Evolutionary conservation across 30 jellyfish, hydroid and myxozoan species (phyloP).

Genomic region (Rhopilema esculentum): DNA sequence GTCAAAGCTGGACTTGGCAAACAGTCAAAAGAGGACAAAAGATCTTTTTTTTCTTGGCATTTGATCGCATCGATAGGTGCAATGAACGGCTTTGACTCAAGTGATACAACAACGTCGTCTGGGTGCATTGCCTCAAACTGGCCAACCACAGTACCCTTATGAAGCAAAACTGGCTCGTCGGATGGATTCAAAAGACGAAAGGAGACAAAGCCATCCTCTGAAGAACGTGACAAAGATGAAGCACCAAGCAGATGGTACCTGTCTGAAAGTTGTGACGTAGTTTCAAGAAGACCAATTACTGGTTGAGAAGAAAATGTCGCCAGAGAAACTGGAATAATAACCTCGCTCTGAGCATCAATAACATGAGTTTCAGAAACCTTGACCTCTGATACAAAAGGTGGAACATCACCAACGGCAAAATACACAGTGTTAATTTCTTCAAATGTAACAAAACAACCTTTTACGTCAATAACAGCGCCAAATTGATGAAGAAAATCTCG

Average conservation of each 20-base stretch:
- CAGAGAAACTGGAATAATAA: slow-evolving; percentile 17
- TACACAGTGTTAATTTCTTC: background rate
- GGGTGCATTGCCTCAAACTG: background rate
- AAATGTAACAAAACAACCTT: background rate
- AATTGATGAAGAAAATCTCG: slow-evolving; percentile 25
- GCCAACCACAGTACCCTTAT: slow-evolving; percentile 15
- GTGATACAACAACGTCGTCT: background rate
- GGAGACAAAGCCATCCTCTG: slow-evolving; percentile 16
- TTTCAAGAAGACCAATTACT: slow-evolving; percentile 6
- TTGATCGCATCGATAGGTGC: too few relatives aligned
- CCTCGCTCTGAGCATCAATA: slow-evolving; percentile 14
- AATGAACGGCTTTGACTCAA: too few relatives aligned
- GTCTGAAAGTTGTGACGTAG: slow-evolving; percentile 15
- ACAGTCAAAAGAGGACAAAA: background rate
- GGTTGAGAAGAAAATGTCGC: background rate
- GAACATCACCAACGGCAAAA: background rate
- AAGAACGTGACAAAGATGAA: slow-evolving; percentile 13
- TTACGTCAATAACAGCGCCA: slow-evolving; percentile 11
- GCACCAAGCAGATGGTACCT: slow-evolving; percentile 12
- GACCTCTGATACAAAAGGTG: slow-evolving; percentile 3
- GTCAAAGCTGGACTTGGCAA: slow-evolving; percentile 6
- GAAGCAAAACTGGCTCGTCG: slow-evolving; percentile 21
- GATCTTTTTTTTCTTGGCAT: too few relatives aligned
- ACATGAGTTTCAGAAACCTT: background rate
- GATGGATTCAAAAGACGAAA: slow-evolving; percentile 19